phyloP scores from a whole-genome alignment of 64 coral and sea anemone species.

The Porites australiensis region DNA sequence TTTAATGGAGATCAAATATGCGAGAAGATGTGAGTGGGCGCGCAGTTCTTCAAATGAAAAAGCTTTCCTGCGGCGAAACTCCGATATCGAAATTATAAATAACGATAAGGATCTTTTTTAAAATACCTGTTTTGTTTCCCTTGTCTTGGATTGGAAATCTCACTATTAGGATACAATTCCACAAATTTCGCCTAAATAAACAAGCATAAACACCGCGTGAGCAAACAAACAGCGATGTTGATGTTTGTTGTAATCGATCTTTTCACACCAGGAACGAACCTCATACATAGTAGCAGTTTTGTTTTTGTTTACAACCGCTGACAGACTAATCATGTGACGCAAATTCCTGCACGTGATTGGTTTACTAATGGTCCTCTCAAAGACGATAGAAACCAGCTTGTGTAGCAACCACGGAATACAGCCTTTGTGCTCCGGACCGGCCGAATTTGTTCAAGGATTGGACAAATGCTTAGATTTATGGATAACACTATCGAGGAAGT shows the following conservation, averaged over 20 bases:
- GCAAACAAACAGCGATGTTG: too few relatives aligned
- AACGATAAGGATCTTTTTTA: background rate
- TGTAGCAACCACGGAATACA: constrained; percentile 47
- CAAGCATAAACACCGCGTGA: background rate
- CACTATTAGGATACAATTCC: background rate
- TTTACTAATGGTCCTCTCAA: background rate
- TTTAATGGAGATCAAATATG: background rate
- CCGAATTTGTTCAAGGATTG: background rate
- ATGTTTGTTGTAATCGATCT: too few relatives aligned
- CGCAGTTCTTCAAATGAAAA: background rate
- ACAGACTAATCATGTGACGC: background rate
- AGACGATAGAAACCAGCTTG: constrained; percentile 40
- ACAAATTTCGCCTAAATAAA: background rate
- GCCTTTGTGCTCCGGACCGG: background rate
- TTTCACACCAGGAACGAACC: too few relatives aligned
- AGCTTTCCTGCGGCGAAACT: background rate
- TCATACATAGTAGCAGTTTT: background rate
- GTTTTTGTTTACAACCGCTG: background rate
- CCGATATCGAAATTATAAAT: background rate
- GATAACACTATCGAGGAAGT: background rate
- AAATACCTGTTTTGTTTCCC: background rate
- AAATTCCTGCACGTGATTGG: background rate
- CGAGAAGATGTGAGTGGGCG: background rate
- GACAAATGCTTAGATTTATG: background rate
- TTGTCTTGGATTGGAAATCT: background rate